These are phyloP conservation scores for Aplochiton taeniatus DNA, from an alignment of 2,797 vertebrate genomes.

Conservation along the genomic window DNA sequence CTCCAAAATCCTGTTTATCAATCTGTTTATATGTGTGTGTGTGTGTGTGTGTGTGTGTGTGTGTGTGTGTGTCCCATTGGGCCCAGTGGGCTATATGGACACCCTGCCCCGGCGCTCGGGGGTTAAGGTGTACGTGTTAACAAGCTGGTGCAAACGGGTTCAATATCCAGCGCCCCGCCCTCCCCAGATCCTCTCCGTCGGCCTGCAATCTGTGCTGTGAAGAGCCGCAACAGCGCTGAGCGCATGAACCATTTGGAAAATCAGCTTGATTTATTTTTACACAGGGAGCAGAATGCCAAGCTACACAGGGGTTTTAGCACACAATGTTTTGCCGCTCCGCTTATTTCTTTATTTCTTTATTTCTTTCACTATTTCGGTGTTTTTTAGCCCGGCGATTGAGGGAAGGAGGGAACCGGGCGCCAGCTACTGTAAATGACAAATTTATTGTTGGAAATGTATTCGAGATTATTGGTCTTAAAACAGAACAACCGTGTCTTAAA, in stretches of 20 bases:
- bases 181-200: constrained; percentile 77
- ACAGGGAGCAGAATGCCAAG: constrained; percentile 77
- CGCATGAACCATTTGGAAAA: constrained; percentile 85
- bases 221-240: constrained; percentile 77
- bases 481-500: too few relatives aligned
- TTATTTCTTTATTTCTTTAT: constrained; percentile 57
- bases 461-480: too few relatives aligned
- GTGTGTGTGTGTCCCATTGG: constrained; percentile 33
- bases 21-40: constrained; percentile 22
- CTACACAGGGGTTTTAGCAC: constrained; percentile 84
- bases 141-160: constrained; percentile 79
- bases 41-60: constrained; percentile 26
- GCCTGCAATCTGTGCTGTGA: constrained; percentile 84
- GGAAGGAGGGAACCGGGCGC: constrained; percentile 29
- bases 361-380: constrained; percentile 74
- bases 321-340: constrained; percentile 73
- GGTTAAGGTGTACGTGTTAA: constrained; percentile 83
- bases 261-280: constrained; percentile 89
- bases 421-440: neutral
- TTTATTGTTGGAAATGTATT: too few relatives aligned
- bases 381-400: constrained; percentile 56
- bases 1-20: too few relatives aligned
- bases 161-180: constrained; percentile 74
- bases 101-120: constrained; percentile 58
- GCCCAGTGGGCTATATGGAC: constrained; percentile 41